Percentiles rank a stretch among this genome's conserved stretches.
Conservation (phyloP, 2,797 vertebrate genomes). For the Anomalospiza imberbis region DNA sequence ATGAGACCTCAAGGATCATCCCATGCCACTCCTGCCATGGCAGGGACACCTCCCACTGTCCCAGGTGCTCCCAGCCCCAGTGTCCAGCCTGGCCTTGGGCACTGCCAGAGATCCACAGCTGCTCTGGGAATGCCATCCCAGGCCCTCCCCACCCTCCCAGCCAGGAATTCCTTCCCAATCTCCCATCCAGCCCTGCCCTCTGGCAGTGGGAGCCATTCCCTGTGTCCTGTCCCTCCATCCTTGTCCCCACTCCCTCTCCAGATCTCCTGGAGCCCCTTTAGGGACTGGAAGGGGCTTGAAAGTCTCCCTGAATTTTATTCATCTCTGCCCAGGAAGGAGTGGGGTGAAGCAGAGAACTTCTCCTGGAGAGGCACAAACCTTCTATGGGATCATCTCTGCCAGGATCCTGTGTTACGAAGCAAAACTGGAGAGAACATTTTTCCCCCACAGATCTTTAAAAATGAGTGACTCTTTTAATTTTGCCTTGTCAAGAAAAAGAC, state of each 20-base stretch:
- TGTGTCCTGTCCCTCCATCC: not conserved
- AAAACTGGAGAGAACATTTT: not conserved
- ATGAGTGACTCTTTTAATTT: slow-evolving; percentile 67
- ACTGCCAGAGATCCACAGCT: not conserved
- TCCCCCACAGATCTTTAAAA: slow-evolving; percentile 59
- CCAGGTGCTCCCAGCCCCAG: not conserved
- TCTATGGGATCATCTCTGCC: not conserved
- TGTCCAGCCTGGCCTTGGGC: not conserved
- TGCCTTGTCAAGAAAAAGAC: slow-evolving; percentile 50
- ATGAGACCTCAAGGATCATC: rapidly evolving
- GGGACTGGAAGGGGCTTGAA: rapidly evolving
- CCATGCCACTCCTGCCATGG: not conserved
- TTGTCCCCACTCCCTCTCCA: not conserved
- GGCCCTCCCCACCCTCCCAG: not conserved
- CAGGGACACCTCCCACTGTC: not conserved
- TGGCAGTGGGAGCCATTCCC: not conserved
- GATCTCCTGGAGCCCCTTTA: not conserved
- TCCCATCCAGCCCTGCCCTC: rapidly evolving
- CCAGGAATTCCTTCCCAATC: not conserved
- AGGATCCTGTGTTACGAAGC: not conserved
- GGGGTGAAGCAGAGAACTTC: not conserved
- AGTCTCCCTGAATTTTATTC: not conserved
- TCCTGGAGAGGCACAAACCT: not conserved
- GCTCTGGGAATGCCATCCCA: not conserved
- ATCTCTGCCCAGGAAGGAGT: not conserved